Percentiles rank a stretch among this genome's conserved stretches.
Evolutionary conservation across 2,797 vertebrate genomes (phyloP).

Genomic region (Pipistrellus pygmaeus): DNA sequence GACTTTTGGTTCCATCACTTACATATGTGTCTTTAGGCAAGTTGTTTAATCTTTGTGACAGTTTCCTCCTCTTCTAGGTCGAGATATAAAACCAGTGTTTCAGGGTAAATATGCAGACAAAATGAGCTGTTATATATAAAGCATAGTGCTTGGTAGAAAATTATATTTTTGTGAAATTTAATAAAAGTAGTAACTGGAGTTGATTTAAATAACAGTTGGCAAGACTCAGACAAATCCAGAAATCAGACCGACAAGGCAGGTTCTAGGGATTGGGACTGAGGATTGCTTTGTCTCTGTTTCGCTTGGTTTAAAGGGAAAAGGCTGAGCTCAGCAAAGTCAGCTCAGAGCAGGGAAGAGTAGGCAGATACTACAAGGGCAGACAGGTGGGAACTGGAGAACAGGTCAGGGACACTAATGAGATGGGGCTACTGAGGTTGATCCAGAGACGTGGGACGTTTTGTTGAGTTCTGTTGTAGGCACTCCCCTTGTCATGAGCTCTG

Average conservation of each 20-base stretch:
- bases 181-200: not conserved
- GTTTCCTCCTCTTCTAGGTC: not conserved
- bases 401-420: not conserved
- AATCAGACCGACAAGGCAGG: not conserved
- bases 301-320: not conserved
- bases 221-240: not conserved
- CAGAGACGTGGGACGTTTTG: not conserved
- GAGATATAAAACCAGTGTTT: not conserved
- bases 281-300: not conserved
- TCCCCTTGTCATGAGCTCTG: not conserved
- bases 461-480: not conserved
- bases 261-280: rapidly evolving
- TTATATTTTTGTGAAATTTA: not conserved
- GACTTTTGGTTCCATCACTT: not conserved
- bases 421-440: not conserved
- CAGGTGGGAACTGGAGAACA: not conserved
- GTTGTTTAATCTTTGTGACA: not conserved
- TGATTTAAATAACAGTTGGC: not conserved
- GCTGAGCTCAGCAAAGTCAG: not conserved
- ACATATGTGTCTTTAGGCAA: not conserved
- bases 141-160: not conserved
- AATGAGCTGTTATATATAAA: not conserved
- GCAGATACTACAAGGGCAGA: not conserved
- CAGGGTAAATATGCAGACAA: not conserved
- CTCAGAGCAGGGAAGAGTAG: not conserved